Percentiles rank a stretch among this genome's conserved stretches.
phyloP scores from a whole-genome alignment of 2,888 invertebrate species.

The Lepidochitona cinerea region DNA sequence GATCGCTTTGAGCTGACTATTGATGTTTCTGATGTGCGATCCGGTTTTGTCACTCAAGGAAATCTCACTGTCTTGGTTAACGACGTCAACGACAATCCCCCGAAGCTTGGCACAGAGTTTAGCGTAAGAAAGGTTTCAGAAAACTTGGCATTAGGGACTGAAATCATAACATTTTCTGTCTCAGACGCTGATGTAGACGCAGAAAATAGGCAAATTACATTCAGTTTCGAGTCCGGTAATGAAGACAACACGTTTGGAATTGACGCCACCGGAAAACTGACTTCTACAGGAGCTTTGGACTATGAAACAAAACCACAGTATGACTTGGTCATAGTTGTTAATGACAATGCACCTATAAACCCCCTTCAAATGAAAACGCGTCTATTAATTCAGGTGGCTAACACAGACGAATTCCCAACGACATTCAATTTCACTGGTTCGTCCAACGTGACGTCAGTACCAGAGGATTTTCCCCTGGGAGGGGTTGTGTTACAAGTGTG shows the following conservation, averaged over 20 bases:
- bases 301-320: conserved; percentile 33
- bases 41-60: not conserved
- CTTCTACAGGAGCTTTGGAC: conserved; percentile 32
- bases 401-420: not conserved
- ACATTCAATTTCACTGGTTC: not conserved
- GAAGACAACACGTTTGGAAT: conserved; percentile 27
- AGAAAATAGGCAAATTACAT: conserved; percentile 8
- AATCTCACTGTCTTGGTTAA: not conserved
- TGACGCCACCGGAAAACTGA: conserved; percentile 34
- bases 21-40: not conserved
- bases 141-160: not conserved
- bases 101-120: not conserved
- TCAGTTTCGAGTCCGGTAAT: conserved; percentile 13
- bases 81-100: not conserved
- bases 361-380: not conserved
- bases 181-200: not conserved
- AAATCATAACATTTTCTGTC: not conserved
- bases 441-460: not conserved
- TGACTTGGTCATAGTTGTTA: conserved; percentile 25
- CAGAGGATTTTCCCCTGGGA: not conserved
- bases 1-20: not conserved
- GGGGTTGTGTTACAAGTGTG: not conserved
- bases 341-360: conserved; percentile 15
- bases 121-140: not conserved
- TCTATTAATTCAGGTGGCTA: not conserved